phyloP scores from a whole-genome alignment of 2,888 invertebrate genomes.

The Mesochorus sp. region DNA sequence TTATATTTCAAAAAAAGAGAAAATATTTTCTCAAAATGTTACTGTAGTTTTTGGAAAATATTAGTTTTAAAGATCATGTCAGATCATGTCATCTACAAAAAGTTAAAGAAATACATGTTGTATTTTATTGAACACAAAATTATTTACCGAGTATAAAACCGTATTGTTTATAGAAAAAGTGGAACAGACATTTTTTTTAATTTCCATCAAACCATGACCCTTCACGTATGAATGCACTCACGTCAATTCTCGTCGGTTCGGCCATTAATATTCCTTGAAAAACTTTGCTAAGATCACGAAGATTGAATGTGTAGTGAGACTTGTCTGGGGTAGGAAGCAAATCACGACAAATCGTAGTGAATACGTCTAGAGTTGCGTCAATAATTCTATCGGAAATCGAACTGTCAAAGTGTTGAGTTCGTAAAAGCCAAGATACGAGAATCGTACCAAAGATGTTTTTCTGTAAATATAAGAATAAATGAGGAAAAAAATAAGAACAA shows the following conservation, averaged over 20 bases:
- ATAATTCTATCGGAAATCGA: slow-evolving; percentile 83
- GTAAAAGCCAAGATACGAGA: slow-evolving; percentile 86
- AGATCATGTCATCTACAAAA: too few relatives aligned
- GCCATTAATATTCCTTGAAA: slow-evolving; percentile 91
- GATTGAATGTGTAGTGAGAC: slow-evolving; percentile 95
- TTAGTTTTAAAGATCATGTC: too few relatives aligned
- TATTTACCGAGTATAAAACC: too few relatives aligned
- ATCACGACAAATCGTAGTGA: slow-evolving; percentile 86
- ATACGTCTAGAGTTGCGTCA: slow-evolving; percentile 87
- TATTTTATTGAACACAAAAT: too few relatives aligned
- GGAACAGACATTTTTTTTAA: too few relatives aligned
- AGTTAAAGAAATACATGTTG: too few relatives aligned
- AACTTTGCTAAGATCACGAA: slow-evolving; percentile 93
- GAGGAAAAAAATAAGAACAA: neutral
- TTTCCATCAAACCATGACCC: slow-evolving; percentile 82
- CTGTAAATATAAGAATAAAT: slow-evolving; percentile 71
- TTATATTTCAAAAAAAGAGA: neutral
- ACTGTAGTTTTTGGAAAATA: too few relatives aligned
- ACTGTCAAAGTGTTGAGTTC: slow-evolving; percentile 66
- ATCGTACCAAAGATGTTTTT: slow-evolving; percentile 88
- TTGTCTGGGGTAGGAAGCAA: slow-evolving; percentile 94
- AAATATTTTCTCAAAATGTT: neutral
- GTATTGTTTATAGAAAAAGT: too few relatives aligned
- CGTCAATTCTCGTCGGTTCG: slow-evolving; percentile 85
- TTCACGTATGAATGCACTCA: slow-evolving; percentile 74